phyloP scores from a whole-genome alignment of 92 coral and sea anemone genomes.

The Porites cylindrica region DNA sequence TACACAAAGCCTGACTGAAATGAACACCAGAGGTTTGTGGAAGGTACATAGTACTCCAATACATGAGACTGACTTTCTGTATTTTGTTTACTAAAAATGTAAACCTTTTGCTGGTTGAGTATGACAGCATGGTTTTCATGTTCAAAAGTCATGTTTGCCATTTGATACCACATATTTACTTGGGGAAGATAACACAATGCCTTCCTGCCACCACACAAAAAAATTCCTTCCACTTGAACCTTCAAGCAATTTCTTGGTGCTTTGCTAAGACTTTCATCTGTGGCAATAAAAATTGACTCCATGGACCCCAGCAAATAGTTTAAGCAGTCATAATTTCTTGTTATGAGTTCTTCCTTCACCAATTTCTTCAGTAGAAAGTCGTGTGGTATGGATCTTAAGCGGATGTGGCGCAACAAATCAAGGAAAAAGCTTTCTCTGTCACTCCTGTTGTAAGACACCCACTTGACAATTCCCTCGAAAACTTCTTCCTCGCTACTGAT shows the following conservation, averaged over 20 bases:
- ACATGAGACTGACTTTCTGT: conserved; percentile 18
- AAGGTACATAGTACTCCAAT: conserved; percentile 62
- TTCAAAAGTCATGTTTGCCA: conserved; percentile 59
- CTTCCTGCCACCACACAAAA: conserved; percentile 74
- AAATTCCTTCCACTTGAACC: conserved; percentile 50
- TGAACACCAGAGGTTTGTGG: conserved; percentile 64
- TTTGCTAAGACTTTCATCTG: neutral
- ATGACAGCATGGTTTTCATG: conserved; percentile 52
- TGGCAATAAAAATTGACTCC: neutral
- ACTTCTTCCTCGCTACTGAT: conserved; percentile 20
- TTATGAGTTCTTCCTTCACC: neutral
- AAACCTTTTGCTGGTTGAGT: conserved; percentile 50
- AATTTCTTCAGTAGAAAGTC: conserved; percentile 2
- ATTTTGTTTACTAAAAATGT: conserved; percentile 60
- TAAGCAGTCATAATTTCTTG: neutral
- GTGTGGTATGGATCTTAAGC: neutral
- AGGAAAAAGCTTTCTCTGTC: conserved; percentile 15
- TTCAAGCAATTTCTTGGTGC: conserved; percentile 72
- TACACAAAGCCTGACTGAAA: neutral
- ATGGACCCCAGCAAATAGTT: neutral
- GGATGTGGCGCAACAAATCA: neutral
- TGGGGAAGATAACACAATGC: conserved; percentile 69
- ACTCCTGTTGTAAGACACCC: conserved; percentile 17
- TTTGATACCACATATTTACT: conserved; percentile 58
- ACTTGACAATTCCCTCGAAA: conserved; percentile 27